Evolutionary conservation across 2,797 vertebrate genomes (phyloP).

Genomic region (Coreius guichenoti): DNA sequence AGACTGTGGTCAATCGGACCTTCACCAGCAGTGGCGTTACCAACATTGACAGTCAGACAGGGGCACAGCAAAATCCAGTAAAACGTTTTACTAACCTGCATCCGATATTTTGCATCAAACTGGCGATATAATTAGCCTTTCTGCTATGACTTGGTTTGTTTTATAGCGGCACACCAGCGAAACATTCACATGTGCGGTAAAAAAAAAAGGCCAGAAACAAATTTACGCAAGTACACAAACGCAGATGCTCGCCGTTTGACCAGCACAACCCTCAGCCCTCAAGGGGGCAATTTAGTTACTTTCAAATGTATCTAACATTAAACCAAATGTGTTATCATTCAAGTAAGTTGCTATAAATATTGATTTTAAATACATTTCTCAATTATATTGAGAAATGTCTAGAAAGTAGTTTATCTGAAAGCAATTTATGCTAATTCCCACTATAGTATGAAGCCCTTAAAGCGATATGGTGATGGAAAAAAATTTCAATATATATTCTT

Average conservation of each 20-base stretch:
- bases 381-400: background rate
- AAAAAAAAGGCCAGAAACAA: background rate
- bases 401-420: background rate
- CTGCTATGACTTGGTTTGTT: conserved; percentile 29
- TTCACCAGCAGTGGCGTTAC: conserved; percentile 32
- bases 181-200: background rate
- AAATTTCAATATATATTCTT: background rate
- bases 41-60: conserved; percentile 20
- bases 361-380: background rate
- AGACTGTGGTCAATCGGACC: conserved; percentile 59
- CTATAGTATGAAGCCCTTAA: background rate
- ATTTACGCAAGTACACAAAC: background rate
- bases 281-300: background rate
- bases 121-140: background rate
- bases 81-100: conserved; percentile 20
- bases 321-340: background rate
- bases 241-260: background rate
- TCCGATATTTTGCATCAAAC: conserved; percentile 22
- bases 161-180: background rate
- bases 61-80: conserved; percentile 28
- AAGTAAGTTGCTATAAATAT: background rate
- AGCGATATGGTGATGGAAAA: background rate
- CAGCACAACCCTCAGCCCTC: too few relatives aligned
- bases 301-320: background rate
- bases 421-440: background rate